phyloP scores from a whole-genome alignment of 92 coral and sea anemone genomes.

The Phenganax subtilis region DNA sequence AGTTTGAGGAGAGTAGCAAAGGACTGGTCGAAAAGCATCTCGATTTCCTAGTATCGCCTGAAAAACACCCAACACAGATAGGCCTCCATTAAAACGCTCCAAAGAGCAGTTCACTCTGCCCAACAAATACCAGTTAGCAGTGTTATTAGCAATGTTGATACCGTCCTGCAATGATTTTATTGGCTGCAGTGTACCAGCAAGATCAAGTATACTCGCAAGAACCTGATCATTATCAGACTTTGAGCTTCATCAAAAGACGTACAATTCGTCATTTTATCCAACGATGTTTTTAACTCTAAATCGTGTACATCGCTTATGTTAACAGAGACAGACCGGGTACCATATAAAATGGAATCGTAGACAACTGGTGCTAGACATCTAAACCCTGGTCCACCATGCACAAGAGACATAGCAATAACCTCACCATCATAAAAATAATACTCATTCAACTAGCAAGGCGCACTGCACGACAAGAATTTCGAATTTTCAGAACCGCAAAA shows the following conservation, averaged over 20 bases:
- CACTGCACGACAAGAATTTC: slow-evolving; percentile 11
- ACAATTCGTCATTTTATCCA: slow-evolving; percentile 6
- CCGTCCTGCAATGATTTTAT: slow-evolving; percentile 45
- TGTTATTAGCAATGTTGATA: slow-evolving; percentile 34
- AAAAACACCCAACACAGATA: background rate
- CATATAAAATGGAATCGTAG: background rate
- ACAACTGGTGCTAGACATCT: background rate
- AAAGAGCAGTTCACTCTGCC: slow-evolving; percentile 52
- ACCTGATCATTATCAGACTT: slow-evolving; percentile 30
- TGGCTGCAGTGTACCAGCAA: slow-evolving; percentile 56
- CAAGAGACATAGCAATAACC: slow-evolving; percentile 26
- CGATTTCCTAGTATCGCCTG: background rate
- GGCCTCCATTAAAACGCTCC: slow-evolving; percentile 44
- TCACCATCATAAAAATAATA: slow-evolving; percentile 27
- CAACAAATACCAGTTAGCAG: slow-evolving; percentile 52
- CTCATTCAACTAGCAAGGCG: background rate
- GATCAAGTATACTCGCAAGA: slow-evolving; percentile 50
- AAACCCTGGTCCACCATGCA: slow-evolving; percentile 32
- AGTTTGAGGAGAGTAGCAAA: background rate
- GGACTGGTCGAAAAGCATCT: background rate
- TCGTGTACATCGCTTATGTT: slow-evolving; percentile 29
- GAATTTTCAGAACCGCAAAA: slow-evolving; percentile 34
- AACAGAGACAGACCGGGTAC: slow-evolving; percentile 18
- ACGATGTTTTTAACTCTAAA: slow-evolving; percentile 4
- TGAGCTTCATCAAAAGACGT: slow-evolving; percentile 26